Evolutionary conservation across 2,888 invertebrate species (phyloP).

Genomic region (Oscheius sp.): DNA sequence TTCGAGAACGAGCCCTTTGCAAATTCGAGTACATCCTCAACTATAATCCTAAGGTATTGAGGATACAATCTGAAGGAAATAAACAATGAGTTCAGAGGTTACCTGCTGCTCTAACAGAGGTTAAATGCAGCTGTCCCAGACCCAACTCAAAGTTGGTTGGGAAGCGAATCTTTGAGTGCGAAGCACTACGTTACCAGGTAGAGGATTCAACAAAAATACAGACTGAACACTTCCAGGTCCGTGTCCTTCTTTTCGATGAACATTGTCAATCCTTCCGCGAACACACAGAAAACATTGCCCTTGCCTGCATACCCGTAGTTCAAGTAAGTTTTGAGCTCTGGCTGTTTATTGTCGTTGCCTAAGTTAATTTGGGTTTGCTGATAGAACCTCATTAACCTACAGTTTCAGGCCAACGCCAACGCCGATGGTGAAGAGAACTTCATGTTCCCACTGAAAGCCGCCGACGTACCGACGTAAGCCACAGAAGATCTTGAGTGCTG

Average conservation of each 20-base stretch:
- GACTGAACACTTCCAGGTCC: conserved; percentile 37
- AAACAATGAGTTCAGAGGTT: conserved; percentile 58
- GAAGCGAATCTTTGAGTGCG: conserved; percentile 67
- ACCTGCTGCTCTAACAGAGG: conserved; percentile 68
- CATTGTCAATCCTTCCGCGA: conserved; percentile 62
- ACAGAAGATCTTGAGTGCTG: conserved; percentile 13
- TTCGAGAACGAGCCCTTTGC: conserved; percentile 67
- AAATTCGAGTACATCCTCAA: conserved; percentile 69
- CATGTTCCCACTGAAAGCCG: conserved; percentile 63
- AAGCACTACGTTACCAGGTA: conserved; percentile 66
- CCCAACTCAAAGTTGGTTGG: conserved; percentile 66
- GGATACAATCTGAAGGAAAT: background rate
- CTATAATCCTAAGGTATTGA: conserved; percentile 65
- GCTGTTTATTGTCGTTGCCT: background rate
- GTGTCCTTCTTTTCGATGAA: conserved; percentile 68
- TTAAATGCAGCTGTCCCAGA: conserved; percentile 65
- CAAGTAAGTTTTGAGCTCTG: conserved; percentile 56
- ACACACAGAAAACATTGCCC: conserved; percentile 64
- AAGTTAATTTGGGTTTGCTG: background rate
- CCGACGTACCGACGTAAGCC: conserved; percentile 56
- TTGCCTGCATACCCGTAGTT: conserved; percentile 68
- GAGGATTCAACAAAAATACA: background rate
- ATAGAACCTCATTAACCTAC: conserved; percentile 32
- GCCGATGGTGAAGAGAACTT: conserved; percentile 64
- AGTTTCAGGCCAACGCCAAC: conserved; percentile 66